Conservation (phyloP, 2,888 invertebrate genomes). For the Dolichopus griseipennis region DNA sequence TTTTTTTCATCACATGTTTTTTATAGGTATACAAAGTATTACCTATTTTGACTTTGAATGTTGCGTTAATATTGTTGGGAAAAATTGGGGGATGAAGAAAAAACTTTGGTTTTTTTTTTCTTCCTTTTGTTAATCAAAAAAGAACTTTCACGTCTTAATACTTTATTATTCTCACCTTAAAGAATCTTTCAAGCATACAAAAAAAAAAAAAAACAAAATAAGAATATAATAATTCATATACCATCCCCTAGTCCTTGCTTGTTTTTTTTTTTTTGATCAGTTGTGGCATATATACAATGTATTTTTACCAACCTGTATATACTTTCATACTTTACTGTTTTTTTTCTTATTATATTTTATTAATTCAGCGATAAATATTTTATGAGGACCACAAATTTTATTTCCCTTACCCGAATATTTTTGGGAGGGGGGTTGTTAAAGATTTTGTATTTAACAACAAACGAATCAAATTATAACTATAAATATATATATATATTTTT, state of each 20-base stretch:
- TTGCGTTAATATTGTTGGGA: no score
- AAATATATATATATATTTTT: not conserved
- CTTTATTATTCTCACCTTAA: conserved; percentile 7
- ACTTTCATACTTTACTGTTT: not conserved
- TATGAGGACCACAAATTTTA: conserved; percentile 17
- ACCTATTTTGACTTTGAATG: no score
- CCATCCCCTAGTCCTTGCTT: no score
- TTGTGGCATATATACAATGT: no score
- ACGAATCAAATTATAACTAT: not conserved
- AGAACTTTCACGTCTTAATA: conserved; percentile 8
- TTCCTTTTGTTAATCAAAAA: not conserved
- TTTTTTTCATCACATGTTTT: no score
- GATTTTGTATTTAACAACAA: not conserved
- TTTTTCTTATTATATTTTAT: conserved; percentile 20
- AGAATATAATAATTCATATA: not conserved
- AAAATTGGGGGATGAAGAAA: no score
- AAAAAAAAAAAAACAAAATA: not conserved
- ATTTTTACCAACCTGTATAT: no score
- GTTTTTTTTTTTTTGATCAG: no score
- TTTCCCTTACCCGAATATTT: not conserved
- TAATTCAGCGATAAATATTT: conserved; percentile 27
- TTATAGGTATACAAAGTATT: no score
- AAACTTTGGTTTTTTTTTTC: not conserved
- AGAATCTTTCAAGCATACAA: not conserved
- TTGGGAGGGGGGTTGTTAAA: no score